Base-by-base conservation (phyloP, 2,797 vertebrate species). In the Galagoides demidoff region DNA sequence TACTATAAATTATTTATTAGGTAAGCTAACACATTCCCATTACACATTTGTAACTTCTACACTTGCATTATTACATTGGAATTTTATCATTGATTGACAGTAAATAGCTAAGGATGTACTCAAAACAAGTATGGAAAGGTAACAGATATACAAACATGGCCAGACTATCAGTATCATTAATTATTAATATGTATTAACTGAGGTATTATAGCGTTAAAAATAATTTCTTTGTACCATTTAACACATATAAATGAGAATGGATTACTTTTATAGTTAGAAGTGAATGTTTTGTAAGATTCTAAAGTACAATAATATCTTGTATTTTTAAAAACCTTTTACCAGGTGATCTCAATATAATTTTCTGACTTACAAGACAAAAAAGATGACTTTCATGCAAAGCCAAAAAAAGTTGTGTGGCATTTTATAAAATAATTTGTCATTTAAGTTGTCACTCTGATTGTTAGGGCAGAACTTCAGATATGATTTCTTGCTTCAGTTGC, bases 401-500 rank as follows among this genome's bases (percentile, higher is more conserved):
- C 37, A 79, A 59, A 79, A 95, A 16, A 79, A 10, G 17, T 4
- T 76, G 3, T 45, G 22, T 92, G 23, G 16, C 27, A 27, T 63
- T 85, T 37, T 45, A 57, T 13, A 19, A 59, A 78, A 74, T 1
- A 17, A 88, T 71, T 8, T 39, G 45, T 13, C 19, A 39, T 82
- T 96, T 92, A 84, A 90, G 16, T 25, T 63, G 37, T 89, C 37
- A 49, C 11, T 68, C 81, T 89, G 34, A 70, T 27, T 70, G 9
- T 74, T 77, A 43, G 52, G 52, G 37, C 6, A 68, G 20, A 68
- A 1, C 4, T 71, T 49, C 76, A 73, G 25, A 81, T 37, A 13
- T 78, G 37, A 96, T 55, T 95, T 95, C 23, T 85, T 88, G 12
- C 71, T 16, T 94, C 59, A 79, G 57, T 85, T 89, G 3, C 64